phyloP scores from a whole-genome alignment of 1,140 invertebrate genomes.

The silkworm (Bombyx mori) region DNA sequence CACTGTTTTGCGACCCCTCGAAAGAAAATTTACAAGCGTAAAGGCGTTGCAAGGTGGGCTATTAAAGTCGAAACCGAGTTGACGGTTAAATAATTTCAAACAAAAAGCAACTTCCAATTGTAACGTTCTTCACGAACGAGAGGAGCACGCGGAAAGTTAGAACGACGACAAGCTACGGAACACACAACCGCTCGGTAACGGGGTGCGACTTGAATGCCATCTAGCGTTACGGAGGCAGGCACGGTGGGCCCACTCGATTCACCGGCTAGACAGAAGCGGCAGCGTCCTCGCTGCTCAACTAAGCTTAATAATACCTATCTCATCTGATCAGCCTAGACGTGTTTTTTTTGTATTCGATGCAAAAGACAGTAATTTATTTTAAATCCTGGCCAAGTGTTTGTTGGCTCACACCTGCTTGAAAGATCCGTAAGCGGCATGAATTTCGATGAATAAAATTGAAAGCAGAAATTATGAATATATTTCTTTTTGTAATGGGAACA shows the following conservation, averaged over 20 bases:
- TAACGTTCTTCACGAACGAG: constrained; percentile 26
- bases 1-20: constrained; percentile 36
- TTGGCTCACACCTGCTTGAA: too few relatives aligned
- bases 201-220: constrained; percentile 58
- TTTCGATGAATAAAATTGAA: too few relatives aligned
- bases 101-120: constrained; percentile 36
- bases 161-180: constrained; percentile 8
- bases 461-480: too few relatives aligned
- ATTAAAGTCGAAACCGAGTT: constrained; percentile 7
- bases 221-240: constrained; percentile 33
- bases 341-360: background rate
- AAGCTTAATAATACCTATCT: background rate
- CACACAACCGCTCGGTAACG: constrained; percentile 37
- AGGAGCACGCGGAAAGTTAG: constrained; percentile 22
- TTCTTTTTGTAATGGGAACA: too few relatives aligned
- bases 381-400: background rate
- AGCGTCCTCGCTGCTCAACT: constrained; percentile 1
- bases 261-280: constrained; percentile 10
- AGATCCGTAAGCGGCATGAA: too few relatives aligned
- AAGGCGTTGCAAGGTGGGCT: constrained; percentile 13
- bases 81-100: constrained; percentile 31
- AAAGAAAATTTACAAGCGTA: constrained; percentile 25
- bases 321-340: constrained; percentile 5
- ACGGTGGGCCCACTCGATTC: constrained; percentile 23
- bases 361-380: constrained; percentile 1